These are phyloP conservation scores for Haplochromis vanheusdeni DNA, from an alignment of 2,113 vertebrate species.

Conservation along the genomic window DNA sequence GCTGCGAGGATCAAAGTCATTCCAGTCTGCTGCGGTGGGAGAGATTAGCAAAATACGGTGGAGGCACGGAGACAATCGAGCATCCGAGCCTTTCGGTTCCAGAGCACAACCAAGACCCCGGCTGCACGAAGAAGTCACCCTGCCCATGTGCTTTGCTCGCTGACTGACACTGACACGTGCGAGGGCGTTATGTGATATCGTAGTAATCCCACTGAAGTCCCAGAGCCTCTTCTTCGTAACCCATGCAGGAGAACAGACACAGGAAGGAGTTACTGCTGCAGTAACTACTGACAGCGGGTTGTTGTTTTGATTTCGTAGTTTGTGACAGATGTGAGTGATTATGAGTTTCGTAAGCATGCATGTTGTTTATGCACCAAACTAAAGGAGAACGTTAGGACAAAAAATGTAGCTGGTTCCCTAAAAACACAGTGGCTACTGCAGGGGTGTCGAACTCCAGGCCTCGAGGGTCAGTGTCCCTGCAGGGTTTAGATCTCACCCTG, in stretches of 20 bases:
- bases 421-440: not conserved
- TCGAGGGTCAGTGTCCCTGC: fast-evolving
- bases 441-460: fast-evolving
- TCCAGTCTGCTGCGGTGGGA: slow-evolving; percentile 13
- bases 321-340: not conserved
- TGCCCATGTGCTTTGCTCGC: not conserved
- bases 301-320: not conserved
- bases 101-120: slow-evolving; percentile 15
- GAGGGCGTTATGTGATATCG: slow-evolving; percentile 38
- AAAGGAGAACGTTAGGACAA: not conserved
- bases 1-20: slow-evolving; percentile 43
- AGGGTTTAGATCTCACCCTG: not conserved
- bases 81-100: slow-evolving; percentile 5
- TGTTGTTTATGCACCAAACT: not conserved
- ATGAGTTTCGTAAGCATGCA: not conserved
- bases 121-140: slow-evolving; percentile 2
- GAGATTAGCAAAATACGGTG: slow-evolving; percentile 42
- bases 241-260: not conserved
- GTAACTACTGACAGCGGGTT: fast-evolving
- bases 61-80: slow-evolving; percentile 9
- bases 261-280: not conserved
- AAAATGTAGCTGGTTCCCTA: not conserved
- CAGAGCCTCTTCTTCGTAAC: not conserved
- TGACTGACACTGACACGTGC: slow-evolving; percentile 34
- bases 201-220: slow-evolving; percentile 33